These are phyloP conservation scores for Melolontha melolontha DNA, from an alignment of 2,888 invertebrate genomes.

Conservation along the genomic window DNA sequence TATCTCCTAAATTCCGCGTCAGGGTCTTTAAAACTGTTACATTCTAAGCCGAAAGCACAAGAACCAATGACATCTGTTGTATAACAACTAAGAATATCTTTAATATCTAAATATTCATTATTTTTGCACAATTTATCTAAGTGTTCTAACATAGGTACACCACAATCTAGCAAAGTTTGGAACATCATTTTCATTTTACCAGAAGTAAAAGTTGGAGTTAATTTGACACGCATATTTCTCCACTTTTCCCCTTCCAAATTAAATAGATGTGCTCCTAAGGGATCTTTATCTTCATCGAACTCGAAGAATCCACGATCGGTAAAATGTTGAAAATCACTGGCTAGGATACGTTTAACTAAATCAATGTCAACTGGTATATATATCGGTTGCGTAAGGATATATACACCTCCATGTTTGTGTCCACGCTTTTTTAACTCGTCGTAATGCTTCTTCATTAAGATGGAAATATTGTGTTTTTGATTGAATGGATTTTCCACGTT, in stretches of 20 bases:
- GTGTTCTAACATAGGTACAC: slow-evolving; percentile 2
- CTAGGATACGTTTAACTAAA: slow-evolving; percentile 63
- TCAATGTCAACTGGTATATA: slow-evolving; percentile 40
- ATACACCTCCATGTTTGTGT: slow-evolving; percentile 12
- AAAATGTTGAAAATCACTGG: slow-evolving; percentile 71
- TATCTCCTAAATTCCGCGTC: slow-evolving; percentile 27
- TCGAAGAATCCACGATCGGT: slow-evolving; percentile 68
- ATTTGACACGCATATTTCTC: slow-evolving; percentile 27
- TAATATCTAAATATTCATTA: slow-evolving; percentile 18
- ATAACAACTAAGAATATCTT: slow-evolving; percentile 34
- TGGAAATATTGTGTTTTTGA: too few species aligned
- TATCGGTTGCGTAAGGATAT: slow-evolving; percentile 46
- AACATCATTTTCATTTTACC: slow-evolving; percentile 39
- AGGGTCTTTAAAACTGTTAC: slow-evolving; percentile 24
- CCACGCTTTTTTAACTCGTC: slow-evolving; percentile 9
- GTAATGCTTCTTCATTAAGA: slow-evolving; percentile 11
- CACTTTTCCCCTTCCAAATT: slow-evolving; percentile 16
- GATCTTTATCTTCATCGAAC: slow-evolving; percentile 23
- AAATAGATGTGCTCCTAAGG: slow-evolving; percentile 25
- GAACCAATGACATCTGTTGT: slow-evolving; percentile 40
- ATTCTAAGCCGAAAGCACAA: slow-evolving; percentile 36
- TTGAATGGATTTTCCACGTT: slow-evolving; percentile 29
- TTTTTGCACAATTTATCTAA: background rate
- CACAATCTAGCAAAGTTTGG: slow-evolving; percentile 25
- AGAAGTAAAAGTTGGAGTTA: slow-evolving; percentile 33